Evolutionary conservation across 2,888 invertebrate genomes (phyloP), one percentile per base, ranked within the genome.

Genomic region (Mesopsocus fuscifrons): DNA sequence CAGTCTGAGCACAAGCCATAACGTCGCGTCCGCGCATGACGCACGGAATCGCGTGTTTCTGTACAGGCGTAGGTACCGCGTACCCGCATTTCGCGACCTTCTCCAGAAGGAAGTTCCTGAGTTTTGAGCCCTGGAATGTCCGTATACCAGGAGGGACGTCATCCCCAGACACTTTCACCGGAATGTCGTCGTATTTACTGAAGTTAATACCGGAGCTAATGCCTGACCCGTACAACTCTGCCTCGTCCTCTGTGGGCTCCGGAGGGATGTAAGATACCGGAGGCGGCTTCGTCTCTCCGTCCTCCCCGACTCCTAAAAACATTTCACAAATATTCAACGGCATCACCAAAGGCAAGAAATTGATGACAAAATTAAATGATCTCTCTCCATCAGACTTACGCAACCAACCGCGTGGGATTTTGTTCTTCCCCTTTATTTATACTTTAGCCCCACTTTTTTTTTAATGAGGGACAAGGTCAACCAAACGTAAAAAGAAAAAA

Each of bases 1-100:
- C 97, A 5, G 97, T 98, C 60, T 97, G 95, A 0, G 97, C 95
- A 56, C 95, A 95, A 0, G 83, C 92, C 89, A 97, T 95, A 20
- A 98, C 60, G 66, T 98, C 97, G 21, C 89, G 65, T 0, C 80
- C 80, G 0, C 57, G 63, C 59, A 76, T 63, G 21, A 95, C 74
- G 21, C 85, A 77, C 0, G 95, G 94, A 42, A 95, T 74, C 0
- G 91, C 77, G 51, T 84, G 68, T 56, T 91, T 91, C 58, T 98
- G 97, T 16, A 98, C 83, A 0, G 97, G 97, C 0, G 97, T 97
- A 0, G 94, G 94, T 48, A 73, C 77, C 2, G 53, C 68, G 54
- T 92, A 92, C 0, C 79, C 77, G 0, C 85, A 82, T 52, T 77
- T 81, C 1, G 61, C 56, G 0, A 97, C 70, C 56, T 94, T 95